Evolutionary conservation across 1,140 invertebrate genomes (phyloP).

Genomic region (Pseudomyrmex pallidus): DNA sequence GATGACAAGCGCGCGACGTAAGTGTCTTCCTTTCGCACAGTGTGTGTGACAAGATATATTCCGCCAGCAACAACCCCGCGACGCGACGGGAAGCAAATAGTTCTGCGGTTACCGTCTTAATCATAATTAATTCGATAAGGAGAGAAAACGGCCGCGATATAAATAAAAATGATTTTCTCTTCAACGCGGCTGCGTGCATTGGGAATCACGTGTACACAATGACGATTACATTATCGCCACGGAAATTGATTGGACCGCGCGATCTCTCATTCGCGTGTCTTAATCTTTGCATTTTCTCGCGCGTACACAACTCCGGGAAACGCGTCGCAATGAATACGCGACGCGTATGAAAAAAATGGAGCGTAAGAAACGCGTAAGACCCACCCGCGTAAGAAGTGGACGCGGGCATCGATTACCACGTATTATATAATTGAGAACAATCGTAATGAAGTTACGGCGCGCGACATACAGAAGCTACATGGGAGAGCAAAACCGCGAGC

Average conservation of each 20-base stretch:
- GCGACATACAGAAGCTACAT: background rate
- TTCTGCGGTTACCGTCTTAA: constrained; percentile 42
- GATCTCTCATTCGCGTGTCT: constrained; percentile 5
- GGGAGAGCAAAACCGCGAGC: constrained; percentile 30
- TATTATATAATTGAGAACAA: background rate
- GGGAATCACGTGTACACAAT: background rate
- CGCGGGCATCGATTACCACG: too few relatives aligned
- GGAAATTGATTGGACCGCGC: constrained; percentile 50
- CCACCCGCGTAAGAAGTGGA: too few relatives aligned
- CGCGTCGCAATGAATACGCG: background rate
- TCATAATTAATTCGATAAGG: constrained; percentile 71
- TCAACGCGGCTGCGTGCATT: background rate
- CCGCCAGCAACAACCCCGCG: background rate
- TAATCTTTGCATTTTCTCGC: background rate
- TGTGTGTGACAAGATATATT: background rate
- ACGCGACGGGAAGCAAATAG: constrained; percentile 27
- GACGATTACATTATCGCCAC: constrained; percentile 14
- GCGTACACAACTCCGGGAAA: background rate
- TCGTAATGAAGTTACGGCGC: constrained; percentile 60
- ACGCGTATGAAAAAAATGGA: too few relatives aligned
- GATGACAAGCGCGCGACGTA: too few relatives aligned
- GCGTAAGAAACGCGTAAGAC: too few relatives aligned
- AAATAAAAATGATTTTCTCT: constrained; percentile 65
- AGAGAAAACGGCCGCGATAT: constrained; percentile 54
- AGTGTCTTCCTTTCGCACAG: background rate